A percentile compares a stretch with the other conserved stretches of the same genome.
phyloP scores from a whole-genome alignment of 92 coral and sea anemone species.

The Hydrozoanthus gracilis region DNA sequence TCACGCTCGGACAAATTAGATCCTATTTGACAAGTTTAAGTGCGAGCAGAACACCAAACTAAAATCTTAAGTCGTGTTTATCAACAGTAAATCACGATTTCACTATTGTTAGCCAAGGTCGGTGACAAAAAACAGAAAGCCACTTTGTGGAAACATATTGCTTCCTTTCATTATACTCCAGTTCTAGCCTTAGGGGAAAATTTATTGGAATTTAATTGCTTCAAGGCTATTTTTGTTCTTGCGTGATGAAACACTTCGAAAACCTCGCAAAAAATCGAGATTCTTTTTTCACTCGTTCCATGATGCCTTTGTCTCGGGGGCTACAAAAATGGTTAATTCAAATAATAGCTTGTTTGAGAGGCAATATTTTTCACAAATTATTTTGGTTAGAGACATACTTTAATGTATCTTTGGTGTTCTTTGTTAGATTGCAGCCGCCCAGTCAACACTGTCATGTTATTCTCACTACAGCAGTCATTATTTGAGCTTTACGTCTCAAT shows the following conservation, averaged over 20 bases:
- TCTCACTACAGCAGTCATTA: background rate
- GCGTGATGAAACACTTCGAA: no score
- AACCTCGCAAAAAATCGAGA: background rate
- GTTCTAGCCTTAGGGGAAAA: slow-evolving; percentile 28
- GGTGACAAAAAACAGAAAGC: background rate
- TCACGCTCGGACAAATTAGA: slow-evolving; percentile 6
- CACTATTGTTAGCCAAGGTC: background rate
- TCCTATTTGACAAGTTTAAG: slow-evolving; percentile 1
- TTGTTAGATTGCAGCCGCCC: background rate
- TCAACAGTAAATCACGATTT: background rate
- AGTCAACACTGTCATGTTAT: background rate
- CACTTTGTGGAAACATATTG: background rate
- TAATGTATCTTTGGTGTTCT: background rate
- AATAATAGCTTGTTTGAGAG: background rate
- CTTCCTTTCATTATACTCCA: background rate
- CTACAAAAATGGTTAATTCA: background rate
- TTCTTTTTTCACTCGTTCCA: background rate
- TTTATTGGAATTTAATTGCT: slow-evolving; percentile 28
- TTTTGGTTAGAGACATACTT: background rate
- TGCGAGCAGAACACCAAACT: background rate
- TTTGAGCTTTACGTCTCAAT: background rate
- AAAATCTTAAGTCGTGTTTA: background rate
- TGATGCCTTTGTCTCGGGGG: no score
- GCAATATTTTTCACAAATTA: background rate
- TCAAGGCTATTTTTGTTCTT: background rate